Conservation (phyloP, 2,113 vertebrate species). For the Chrysemys picta region DNA sequence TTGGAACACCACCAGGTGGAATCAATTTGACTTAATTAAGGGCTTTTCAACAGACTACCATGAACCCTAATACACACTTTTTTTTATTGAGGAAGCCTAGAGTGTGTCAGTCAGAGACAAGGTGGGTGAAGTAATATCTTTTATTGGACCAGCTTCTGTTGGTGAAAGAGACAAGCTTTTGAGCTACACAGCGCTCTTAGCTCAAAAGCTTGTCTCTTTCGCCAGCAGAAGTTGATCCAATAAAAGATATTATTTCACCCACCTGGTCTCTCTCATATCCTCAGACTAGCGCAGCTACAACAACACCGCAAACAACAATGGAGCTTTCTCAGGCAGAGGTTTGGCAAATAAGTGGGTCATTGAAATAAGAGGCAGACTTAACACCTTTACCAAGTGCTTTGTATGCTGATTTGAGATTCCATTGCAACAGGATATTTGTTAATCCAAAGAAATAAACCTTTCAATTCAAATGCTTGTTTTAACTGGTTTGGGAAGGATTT, state of each 20-base stretch:
- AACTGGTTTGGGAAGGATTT: not conserved
- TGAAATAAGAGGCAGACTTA: not conserved
- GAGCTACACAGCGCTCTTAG: not conserved
- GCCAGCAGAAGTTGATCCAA: not conserved
- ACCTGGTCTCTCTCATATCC: not conserved
- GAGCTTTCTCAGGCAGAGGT: not conserved
- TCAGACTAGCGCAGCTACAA: not conserved
- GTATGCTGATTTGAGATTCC: not conserved
- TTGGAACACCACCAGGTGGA: conserved; percentile 35
- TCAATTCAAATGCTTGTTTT: not conserved
- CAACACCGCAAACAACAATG: not conserved
- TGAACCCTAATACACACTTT: not conserved
- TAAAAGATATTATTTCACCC: not conserved
- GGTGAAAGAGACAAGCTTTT: not conserved
- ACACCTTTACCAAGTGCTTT: not conserved
- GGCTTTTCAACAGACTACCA: conserved; percentile 36
- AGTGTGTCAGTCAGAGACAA: accelerated
- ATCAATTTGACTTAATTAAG: conserved; percentile 54
- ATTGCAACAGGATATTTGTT: not conserved
- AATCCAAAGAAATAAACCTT: conserved; percentile 7
- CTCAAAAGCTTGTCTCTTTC: not conserved
- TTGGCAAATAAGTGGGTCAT: accelerated
- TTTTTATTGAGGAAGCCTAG: not conserved
- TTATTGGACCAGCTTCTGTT: not conserved
- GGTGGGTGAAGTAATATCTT: not conserved